Percentiles rank a stretch among this genome's conserved stretches.
phyloP scores from a whole-genome alignment of 2,888 invertebrate genomes.

The Pyrrhia umbra region DNA sequence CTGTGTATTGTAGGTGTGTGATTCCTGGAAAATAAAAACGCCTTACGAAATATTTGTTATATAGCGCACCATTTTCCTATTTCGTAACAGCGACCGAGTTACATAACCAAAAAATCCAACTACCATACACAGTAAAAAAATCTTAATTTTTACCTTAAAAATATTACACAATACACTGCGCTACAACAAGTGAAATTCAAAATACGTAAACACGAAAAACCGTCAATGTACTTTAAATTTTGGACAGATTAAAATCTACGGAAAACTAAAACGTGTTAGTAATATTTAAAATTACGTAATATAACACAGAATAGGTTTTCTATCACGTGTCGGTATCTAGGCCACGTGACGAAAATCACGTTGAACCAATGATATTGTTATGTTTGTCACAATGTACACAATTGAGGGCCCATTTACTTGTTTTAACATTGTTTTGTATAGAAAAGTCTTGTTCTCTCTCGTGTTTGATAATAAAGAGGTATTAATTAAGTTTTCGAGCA shows the following conservation, averaged over 20 bases:
- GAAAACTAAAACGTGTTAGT: neutral
- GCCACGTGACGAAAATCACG: constrained; percentile 60
- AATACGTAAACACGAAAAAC: neutral
- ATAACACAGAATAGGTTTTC: constrained; percentile 16
- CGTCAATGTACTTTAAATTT: constrained; percentile 23
- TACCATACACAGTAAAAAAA: neutral
- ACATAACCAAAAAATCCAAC: constrained; percentile 17
- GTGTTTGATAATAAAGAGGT: constrained; percentile 14
- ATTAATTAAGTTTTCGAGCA: constrained; percentile 33
- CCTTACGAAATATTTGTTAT: constrained; percentile 17
- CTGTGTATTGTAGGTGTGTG: neutral
- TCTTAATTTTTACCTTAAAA: neutral
- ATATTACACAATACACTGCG: constrained; percentile 22
- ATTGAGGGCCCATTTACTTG: constrained; percentile 19
- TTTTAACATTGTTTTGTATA: constrained; percentile 32
- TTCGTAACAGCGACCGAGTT: constrained; percentile 12
- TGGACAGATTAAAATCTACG: neutral
- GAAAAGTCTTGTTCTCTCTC: constrained; percentile 14
- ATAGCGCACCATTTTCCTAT: constrained; percentile 1
- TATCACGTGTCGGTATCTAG: constrained; percentile 48
- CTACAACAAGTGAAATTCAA: accelerated
- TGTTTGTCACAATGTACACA: constrained; percentile 32
- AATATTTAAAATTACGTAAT: constrained; percentile 38
- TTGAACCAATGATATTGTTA: constrained; percentile 54
- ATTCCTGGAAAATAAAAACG: neutral